Percentiles rank a stretch among this genome's conserved stretches.
Conservation (phyloP, 2,888 invertebrate genomes). For the Ferrisia virgata region DNA sequence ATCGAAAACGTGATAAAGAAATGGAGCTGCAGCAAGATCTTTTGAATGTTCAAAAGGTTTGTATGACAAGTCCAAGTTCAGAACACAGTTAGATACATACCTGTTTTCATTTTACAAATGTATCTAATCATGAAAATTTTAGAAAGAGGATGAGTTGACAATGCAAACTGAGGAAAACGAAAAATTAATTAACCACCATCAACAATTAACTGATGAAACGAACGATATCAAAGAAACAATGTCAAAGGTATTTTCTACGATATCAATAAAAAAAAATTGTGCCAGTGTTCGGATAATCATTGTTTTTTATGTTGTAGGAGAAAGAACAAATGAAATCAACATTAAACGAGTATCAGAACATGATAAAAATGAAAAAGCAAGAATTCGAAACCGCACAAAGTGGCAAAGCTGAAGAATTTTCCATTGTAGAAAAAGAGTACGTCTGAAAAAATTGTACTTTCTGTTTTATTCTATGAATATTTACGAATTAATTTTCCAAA, state of each 20-base stretch:
- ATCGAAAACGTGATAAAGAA: not conserved
- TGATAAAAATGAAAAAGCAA: slow-evolving; percentile 21
- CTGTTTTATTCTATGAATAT: not conserved
- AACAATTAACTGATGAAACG: slow-evolving; percentile 1
- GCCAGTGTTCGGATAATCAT: not conserved
- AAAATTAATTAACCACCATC: not conserved
- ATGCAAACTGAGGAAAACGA: slow-evolving; percentile 18
- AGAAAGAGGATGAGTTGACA: slow-evolving; percentile 23
- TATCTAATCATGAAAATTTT: not conserved
- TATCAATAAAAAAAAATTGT: not conserved
- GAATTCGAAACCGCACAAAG: not conserved
- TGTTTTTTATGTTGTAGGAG: not conserved
- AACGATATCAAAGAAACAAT: not conserved
- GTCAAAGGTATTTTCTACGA: not conserved
- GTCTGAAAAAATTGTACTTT: not conserved
- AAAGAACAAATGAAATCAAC: slow-evolving; percentile 11
- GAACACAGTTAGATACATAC: too few relatives aligned
- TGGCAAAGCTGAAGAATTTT: not conserved
- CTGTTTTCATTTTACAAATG: not conserved
- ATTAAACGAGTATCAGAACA: not conserved
- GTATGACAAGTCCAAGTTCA: not conserved
- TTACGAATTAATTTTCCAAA: not conserved
- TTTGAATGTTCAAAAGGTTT: not conserved
- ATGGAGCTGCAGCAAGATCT: not conserved
- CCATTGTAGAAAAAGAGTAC: not conserved